phyloP scores from a whole-genome alignment of 2,888 invertebrate genomes.

The Zelleria hepariella region DNA sequence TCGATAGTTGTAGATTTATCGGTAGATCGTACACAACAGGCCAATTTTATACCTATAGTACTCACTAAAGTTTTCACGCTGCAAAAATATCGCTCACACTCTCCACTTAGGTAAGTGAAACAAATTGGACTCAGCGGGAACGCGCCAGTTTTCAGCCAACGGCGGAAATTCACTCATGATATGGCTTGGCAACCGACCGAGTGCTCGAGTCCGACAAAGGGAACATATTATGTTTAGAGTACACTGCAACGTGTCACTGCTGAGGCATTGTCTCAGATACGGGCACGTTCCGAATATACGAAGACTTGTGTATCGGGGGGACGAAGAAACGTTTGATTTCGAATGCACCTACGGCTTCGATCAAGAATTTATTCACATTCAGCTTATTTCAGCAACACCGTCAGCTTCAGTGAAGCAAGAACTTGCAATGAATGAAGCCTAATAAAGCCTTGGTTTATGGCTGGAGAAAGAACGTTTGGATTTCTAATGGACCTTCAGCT shows the following conservation, averaged over 20 bases:
- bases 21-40: no score
- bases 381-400: no score
- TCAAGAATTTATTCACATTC: no score
- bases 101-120: not conserved
- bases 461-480: no score
- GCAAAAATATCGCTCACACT: not conserved
- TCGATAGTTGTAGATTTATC: no score
- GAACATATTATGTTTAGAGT: conserved; percentile 26
- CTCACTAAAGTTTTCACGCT: not conserved
- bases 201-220: conserved; percentile 20
- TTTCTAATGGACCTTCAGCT: no score
- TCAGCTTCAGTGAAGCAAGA: no score
- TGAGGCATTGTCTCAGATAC: not conserved
- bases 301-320: not conserved
- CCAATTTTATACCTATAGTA: no score
- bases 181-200: conserved; percentile 28
- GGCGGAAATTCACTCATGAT: conserved; percentile 52
- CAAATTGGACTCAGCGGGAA: not conserved
- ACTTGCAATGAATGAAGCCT: no score
- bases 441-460: no score
- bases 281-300: not conserved
- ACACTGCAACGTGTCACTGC: conserved; percentile 8
- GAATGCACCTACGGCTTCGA: no score
- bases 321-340: no score
- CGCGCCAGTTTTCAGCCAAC: conserved; percentile 30